phyloP scores from a whole-genome alignment of 1,140 invertebrate genomes.

The Rhopalosiphum maidis region DNA sequence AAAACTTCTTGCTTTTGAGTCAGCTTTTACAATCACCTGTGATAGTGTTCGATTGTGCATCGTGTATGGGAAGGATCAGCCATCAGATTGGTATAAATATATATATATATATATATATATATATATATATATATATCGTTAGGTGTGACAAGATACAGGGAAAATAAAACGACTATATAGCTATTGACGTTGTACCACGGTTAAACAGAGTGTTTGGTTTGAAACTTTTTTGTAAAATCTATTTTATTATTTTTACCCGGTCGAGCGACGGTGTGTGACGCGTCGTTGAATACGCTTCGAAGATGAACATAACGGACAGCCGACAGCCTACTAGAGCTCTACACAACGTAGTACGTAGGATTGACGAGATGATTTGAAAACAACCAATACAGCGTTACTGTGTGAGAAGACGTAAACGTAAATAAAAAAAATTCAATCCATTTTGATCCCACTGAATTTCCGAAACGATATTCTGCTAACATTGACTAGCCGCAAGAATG shows the following conservation, averaged over 20 bases:
- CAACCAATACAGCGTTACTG: not conserved
- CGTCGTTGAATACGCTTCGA: not conserved
- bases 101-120: not conserved
- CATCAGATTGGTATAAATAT: not conserved
- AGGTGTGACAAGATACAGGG: not conserved
- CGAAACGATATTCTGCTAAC: not conserved
- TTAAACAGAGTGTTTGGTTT: not conserved
- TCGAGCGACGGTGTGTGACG: not conserved
- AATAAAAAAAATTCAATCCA: not conserved
- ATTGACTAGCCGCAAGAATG: not conserved
- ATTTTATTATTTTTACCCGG: not conserved
- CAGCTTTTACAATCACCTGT: not conserved
- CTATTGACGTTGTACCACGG: not conserved
- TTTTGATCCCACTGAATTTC: not conserved
- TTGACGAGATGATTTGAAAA: not conserved
- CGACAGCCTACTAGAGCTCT: not conserved
- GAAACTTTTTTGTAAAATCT: not conserved
- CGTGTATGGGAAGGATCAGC: not conserved
- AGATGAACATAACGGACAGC: not conserved
- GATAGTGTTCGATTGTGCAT: not conserved
- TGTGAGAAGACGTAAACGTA: not conserved
- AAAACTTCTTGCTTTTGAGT: not conserved
- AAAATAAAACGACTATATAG: not conserved
- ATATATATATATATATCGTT: not conserved
- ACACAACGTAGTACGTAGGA: not conserved